Base-by-base conservation (phyloP, 1,140 invertebrate species). In the Gryon sp. region DNA sequence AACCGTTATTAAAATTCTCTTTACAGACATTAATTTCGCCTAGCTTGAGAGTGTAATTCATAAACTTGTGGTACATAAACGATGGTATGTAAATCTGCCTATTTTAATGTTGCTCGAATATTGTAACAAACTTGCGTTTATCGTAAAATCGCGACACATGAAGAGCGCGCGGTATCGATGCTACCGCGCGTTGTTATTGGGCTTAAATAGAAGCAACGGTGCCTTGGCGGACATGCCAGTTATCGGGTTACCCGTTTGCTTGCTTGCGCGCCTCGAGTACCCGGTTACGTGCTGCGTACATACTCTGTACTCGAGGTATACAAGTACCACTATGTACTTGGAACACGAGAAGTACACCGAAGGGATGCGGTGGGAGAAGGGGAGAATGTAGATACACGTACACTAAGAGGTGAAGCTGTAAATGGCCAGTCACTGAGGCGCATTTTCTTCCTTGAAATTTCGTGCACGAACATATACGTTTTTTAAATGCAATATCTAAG, bases 151-250 rank as follows among this genome's bases (percentile, higher is more conserved):
- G 53, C 45, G 60, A 70, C 65, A 76, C 65, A 68, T 45, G 66
- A 76, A 66, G 28, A 76, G 2, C 62, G 36, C n/a, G n/a, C 50
- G 53, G 52, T 76, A 65, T 50, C 63, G 57, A 59, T 80, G 82
- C 82, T 82, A 83, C 85, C 84, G 85, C 77, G 77, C 76, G 76
- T 82, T 82, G 82, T 86, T 86, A 86, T 85, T 84, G 83, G 78
- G 68, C 70, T 79, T 84, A 86, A 87, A 85, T 86, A 83, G 83
- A 80, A 80, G 80, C 82, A 76, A 68, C 75, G 63, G 73, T 70
- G 76, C 78, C 78, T 83, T 59, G 66, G 63, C 76, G 78, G 79
- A 86, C 83, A 83, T 82, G 80, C 74, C 82, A 83, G 86, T 87
- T 86, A 86, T 86, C 84, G 73, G 83, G 80, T 86, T 85, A 83